Evolutionary conservation across 53 echinoderm and acorn worm genomes (phyloP).

Genomic region (Holothuria scabra): DNA sequence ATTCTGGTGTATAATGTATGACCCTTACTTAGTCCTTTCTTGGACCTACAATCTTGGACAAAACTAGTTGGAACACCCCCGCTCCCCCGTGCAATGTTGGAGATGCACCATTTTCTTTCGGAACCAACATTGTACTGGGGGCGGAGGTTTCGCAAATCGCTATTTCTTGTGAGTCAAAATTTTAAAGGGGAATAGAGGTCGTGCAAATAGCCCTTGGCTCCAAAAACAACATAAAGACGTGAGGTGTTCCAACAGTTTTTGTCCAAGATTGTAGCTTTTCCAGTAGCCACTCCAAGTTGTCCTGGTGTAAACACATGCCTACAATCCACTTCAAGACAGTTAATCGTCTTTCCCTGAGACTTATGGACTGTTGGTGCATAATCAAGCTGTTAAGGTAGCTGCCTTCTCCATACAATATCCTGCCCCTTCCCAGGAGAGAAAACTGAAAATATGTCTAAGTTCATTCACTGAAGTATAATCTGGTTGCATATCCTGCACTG

Average conservation of each 20-base stretch:
- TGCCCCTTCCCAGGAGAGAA: not conserved
- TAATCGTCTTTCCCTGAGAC: constrained; percentile 38
- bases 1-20: not conserved
- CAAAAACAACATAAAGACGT: too few species aligned
- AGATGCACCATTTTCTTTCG: too few species aligned
- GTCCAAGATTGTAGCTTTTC: not conserved
- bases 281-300: constrained; percentile 19
- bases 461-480: not conserved
- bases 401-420: constrained; percentile 14
- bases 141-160: too few species aligned
- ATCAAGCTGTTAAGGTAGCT: constrained; percentile 19
- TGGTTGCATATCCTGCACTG: not conserved
- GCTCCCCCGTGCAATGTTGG: too few species aligned
- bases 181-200: too few species aligned
- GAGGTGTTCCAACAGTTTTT: too few species aligned
- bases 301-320: constrained; percentile 1
- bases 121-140: too few species aligned
- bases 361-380: constrained; percentile 35
- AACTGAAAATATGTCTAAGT: not conserved
- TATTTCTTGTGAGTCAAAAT: too few species aligned
- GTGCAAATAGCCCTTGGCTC: too few species aligned
- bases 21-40: not conserved
- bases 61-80: too few species aligned
- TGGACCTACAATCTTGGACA: too few species aligned
- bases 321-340: not conserved